Conservation (phyloP, 2,888 invertebrate species). For the Azorinus chamasolen region DNA sequence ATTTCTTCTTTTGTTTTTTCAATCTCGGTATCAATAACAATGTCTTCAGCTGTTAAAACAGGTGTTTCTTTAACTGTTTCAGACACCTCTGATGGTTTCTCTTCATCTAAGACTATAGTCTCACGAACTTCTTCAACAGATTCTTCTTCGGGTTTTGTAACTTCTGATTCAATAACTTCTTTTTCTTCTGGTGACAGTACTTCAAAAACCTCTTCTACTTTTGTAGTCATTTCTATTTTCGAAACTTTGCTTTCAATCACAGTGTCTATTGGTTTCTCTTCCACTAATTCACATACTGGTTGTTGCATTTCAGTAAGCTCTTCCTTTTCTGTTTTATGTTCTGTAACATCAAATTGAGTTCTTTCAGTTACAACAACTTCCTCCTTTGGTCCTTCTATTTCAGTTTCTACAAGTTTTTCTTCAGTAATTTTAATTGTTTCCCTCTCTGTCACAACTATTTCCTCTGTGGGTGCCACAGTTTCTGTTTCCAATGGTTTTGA, state of each 20-base stretch:
- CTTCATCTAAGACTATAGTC: constrained; percentile 52
- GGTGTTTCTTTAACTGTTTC: constrained; percentile 16
- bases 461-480: constrained; percentile 59
- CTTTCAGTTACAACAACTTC: constrained; percentile 51
- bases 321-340: constrained; percentile 31
- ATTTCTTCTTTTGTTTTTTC: constrained; percentile 53
- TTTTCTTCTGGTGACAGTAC: constrained; percentile 8
- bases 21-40: constrained; percentile 41
- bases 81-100: constrained; percentile 46
- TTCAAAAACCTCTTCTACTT: constrained; percentile 13
- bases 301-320: too few species aligned
- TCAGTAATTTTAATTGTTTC: constrained; percentile 61
- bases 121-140: constrained; percentile 52
- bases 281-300: constrained; percentile 67
- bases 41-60: constrained; percentile 49
- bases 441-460: constrained; percentile 62
- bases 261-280: constrained; percentile 28
- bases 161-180: constrained; percentile 21
- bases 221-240: neutral
- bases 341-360: constrained; percentile 33
- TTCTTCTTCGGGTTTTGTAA: constrained; percentile 65
- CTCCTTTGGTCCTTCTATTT: constrained; percentile 32
- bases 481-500: constrained; percentile 22
- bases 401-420: constrained; percentile 38
- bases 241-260: constrained; percentile 53